Conservation (phyloP, 1,140 invertebrate species). For the Sycophila sp. region DNA sequence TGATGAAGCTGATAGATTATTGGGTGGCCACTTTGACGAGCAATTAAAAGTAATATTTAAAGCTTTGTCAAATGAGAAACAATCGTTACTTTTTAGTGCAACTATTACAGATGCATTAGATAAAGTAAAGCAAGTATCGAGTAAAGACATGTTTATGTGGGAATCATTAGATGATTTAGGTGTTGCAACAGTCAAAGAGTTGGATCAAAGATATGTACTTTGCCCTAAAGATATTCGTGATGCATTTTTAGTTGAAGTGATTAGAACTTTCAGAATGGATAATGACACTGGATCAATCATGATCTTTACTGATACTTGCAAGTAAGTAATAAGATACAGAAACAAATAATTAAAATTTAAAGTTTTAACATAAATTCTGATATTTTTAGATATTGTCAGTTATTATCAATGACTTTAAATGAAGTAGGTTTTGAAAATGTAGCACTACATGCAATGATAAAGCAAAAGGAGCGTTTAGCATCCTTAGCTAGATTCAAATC, state of each 20-base stretch:
- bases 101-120: conserved; percentile 91
- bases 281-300: conserved; percentile 85
- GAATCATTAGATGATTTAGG: conserved; percentile 73
- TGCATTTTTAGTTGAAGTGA: conserved; percentile 90
- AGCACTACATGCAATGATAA: conserved; percentile 86
- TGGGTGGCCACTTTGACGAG: conserved; percentile 83
- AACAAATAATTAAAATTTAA: too few relatives aligned
- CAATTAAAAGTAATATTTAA: conserved; percentile 86
- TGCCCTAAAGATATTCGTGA: conserved; percentile 91
- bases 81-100: conserved; percentile 94
- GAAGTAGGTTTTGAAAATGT: conserved; percentile 89
- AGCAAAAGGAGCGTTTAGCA: conserved; percentile 81
- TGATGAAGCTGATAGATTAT: conserved; percentile 91
- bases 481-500: conserved; percentile 88
- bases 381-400: conserved; percentile 78
- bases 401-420: conserved; percentile 86
- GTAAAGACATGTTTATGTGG: conserved; percentile 72
- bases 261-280: conserved; percentile 80
- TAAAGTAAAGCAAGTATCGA: conserved; percentile 75
- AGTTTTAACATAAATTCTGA: not conserved
- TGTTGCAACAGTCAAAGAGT: conserved; percentile 83
- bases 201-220: conserved; percentile 91
- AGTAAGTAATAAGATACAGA: conserved; percentile 70
- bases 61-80: conserved; percentile 81
- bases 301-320: conserved; percentile 95